Conservation (phyloP, 2,888 invertebrate genomes). For the Hydrotaea diabolus region DNA sequence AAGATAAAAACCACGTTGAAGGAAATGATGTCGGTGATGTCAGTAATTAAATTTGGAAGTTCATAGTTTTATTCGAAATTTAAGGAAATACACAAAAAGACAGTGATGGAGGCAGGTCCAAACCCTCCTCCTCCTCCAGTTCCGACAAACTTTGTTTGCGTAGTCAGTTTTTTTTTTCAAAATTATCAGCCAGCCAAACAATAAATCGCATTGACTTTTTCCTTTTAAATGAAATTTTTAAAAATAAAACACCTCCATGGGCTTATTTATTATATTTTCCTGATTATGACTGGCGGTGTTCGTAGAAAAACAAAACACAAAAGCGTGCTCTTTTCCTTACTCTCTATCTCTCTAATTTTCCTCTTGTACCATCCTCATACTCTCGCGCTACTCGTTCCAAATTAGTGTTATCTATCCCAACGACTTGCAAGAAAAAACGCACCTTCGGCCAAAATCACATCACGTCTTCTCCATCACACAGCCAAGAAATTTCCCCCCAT, state of each 20-base stretch:
- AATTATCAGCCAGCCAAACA: not conserved
- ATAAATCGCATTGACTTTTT: constrained; percentile 13
- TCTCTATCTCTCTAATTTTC: too few species aligned
- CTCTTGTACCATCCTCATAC: too few species aligned
- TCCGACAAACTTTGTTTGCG: too few species aligned
- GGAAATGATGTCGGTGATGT: not conserved
- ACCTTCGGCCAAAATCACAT: constrained; percentile 7
- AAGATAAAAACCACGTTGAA: not conserved
- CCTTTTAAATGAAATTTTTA: constrained; percentile 20
- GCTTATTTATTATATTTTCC: constrained; percentile 27
- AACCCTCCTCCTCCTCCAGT: too few species aligned
- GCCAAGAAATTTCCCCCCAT: not conserved
- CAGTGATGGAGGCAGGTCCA: not conserved
- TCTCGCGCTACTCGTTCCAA: not conserved
- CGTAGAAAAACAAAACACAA: not conserved
- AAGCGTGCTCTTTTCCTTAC: too few species aligned
- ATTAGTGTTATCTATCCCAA: constrained; percentile 35
- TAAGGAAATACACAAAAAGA: not conserved
- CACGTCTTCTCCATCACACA: constrained; percentile 22
- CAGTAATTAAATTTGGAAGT: not conserved
- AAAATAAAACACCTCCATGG: constrained; percentile 19
- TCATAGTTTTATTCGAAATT: not conserved
- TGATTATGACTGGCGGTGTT: too few species aligned
- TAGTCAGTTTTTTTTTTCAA: not conserved
- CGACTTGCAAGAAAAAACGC: constrained; percentile 29